Percentiles rank a stretch among this genome's conserved stretches.
Conservation (phyloP, 2,888 invertebrate species). For the Bhutanitis thaidina region DNA sequence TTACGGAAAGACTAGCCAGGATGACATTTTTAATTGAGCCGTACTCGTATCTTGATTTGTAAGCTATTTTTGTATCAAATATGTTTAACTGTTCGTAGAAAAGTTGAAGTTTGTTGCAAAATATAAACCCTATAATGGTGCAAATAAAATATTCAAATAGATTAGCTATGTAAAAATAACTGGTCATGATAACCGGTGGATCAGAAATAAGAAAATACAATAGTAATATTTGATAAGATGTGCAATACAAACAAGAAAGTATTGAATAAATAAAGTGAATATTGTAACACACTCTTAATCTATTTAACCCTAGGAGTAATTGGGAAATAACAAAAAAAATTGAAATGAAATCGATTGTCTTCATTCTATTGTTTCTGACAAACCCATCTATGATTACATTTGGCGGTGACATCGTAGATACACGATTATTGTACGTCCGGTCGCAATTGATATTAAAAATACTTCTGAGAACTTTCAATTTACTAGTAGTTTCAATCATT, state of each 20-base stretch:
- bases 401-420: not conserved
- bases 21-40: not conserved
- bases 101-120: not conserved
- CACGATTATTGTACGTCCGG: too few species aligned
- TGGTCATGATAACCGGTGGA: too few species aligned
- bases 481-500: not conserved
- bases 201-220: not conserved
- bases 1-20: not conserved
- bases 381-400: not conserved
- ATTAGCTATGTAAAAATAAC: not conserved
- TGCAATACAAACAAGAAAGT: not conserved
- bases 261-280: not conserved
- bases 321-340: not conserved
- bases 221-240: not conserved
- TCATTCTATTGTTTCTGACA: not conserved
- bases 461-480: too few species aligned
- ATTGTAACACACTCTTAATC: not conserved
- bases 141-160: not conserved
- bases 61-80: not conserved
- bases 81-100: conserved; percentile 1
- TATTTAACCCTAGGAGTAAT: not conserved
- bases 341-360: not conserved
- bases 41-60: not conserved
- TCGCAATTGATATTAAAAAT: too few species aligned
- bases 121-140: not conserved